phyloP scores from a whole-genome alignment of 2,888 invertebrate species.

The Drosophila neotestacea region DNA sequence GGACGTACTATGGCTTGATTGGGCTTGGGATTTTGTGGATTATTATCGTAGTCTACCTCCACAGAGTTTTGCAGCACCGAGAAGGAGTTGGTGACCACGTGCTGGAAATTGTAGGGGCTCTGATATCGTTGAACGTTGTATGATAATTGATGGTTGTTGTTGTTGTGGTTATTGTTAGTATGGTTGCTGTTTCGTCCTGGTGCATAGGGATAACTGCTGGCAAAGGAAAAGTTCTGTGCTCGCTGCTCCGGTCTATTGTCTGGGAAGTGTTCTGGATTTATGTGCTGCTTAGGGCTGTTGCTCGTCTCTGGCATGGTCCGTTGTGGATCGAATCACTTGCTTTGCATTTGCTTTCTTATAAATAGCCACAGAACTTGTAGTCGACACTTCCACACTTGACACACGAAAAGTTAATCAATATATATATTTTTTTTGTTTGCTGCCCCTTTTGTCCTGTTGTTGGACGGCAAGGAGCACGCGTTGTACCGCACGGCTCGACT shows the following conservation, averaged over 20 bases:
- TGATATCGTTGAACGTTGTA: conserved; percentile 66
- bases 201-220: conserved; percentile 76
- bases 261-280: conserved; percentile 72
- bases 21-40: conserved; percentile 83
- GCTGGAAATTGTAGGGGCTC: conserved; percentile 68
- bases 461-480: conserved; percentile 61
- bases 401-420: conserved; percentile 71
- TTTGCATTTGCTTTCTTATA: conserved; percentile 39
- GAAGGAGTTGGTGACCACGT: conserved; percentile 74
- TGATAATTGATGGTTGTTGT: conserved; percentile 42
- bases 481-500: conserved; percentile 71
- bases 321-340: conserved; percentile 8
- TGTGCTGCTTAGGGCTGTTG: conserved; percentile 62
- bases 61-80: conserved; percentile 68
- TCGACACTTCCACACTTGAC: conserved; percentile 21
- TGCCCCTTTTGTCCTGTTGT: conserved; percentile 41
- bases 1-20: conserved; percentile 87
- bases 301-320: conserved; percentile 56
- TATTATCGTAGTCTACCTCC: conserved; percentile 49
- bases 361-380: conserved; percentile 45
- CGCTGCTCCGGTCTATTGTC: conserved; percentile 66
- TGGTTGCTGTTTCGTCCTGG: conserved; percentile 65
- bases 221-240: conserved; percentile 79
- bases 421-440: conserved; percentile 35
- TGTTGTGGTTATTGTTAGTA: conserved; percentile 35